phyloP scores from a whole-genome alignment of 2,113 vertebrate species.

The Nanorana parkeri region DNA sequence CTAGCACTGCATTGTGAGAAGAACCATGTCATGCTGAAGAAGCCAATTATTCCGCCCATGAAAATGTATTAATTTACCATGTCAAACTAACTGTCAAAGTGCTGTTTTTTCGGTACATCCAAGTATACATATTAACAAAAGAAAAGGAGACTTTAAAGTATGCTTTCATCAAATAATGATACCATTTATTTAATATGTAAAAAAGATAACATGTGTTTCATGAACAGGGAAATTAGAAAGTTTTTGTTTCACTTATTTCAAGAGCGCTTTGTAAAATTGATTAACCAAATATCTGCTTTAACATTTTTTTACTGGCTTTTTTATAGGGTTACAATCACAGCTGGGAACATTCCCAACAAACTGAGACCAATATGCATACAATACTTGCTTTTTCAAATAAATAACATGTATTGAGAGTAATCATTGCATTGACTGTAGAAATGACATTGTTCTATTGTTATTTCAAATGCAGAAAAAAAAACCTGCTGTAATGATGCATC shows the following conservation, averaged over 20 bases:
- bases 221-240: constrained; percentile 1
- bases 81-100: neutral
- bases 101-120: neutral
- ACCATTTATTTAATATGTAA: constrained; percentile 32
- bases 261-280: neutral
- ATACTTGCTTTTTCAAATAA: no score
- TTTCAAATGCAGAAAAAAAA: no score
- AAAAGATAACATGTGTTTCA: constrained; percentile 15
- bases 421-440: no score
- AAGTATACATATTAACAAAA: constrained; percentile 12
- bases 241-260: neutral
- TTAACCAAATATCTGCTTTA: constrained; percentile 1
- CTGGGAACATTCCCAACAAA: constrained; percentile 5
- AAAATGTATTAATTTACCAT: neutral
- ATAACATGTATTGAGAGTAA: no score
- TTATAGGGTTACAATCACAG: constrained; percentile 23
- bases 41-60: neutral
- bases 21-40: neutral
- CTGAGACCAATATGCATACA: neutral
- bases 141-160: constrained; percentile 34
- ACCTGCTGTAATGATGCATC: no score
- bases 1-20: no score
- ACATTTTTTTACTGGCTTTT: neutral
- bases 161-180: constrained; percentile 14
- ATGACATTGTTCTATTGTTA: no score